phyloP scores from a whole-genome alignment of 2,888 invertebrate species.

The Rhamnusium bicolor region DNA sequence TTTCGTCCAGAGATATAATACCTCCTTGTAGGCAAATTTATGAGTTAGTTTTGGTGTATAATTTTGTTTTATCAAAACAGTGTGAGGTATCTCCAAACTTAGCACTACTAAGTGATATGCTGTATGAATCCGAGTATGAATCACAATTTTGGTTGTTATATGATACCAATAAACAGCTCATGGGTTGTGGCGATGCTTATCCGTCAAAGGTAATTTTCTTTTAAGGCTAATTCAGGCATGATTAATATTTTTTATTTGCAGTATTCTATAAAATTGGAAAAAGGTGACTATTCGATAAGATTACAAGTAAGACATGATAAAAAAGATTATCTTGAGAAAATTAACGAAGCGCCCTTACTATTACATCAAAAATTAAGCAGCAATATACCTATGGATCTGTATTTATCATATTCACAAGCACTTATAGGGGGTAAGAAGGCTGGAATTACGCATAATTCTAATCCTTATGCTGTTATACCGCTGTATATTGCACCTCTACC shows the following conservation, averaged over 20 bases:
- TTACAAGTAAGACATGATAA: slow-evolving; percentile 94
- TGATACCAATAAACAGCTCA: slow-evolving; percentile 89
- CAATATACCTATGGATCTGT: slow-evolving; percentile 84
- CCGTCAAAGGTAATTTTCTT: slow-evolving; percentile 79
- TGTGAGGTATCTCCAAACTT: slow-evolving; percentile 88
- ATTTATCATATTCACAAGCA: slow-evolving; percentile 80
- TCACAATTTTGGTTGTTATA: slow-evolving; percentile 98
- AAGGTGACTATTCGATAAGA: slow-evolving; percentile 93
- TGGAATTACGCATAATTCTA: slow-evolving; percentile 59
- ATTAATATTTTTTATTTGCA: slow-evolving; percentile 67
- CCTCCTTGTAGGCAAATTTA: slow-evolving; percentile 93
- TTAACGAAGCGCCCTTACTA: slow-evolving; percentile 84
- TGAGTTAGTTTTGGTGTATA: slow-evolving; percentile 90
- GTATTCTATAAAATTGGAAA: slow-evolving; percentile 92
- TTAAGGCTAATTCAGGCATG: background rate
- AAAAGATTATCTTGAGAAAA: slow-evolving; percentile 86
- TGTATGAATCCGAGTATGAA: slow-evolving; percentile 97
- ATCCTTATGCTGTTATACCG: slow-evolving; percentile 78
- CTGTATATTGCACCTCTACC: slow-evolving; percentile 85
- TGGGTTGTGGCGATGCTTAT: slow-evolving; percentile 92
- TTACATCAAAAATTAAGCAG: slow-evolving; percentile 84
- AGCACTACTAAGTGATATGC: slow-evolving; percentile 85
- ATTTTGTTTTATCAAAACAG: slow-evolving; percentile 85
- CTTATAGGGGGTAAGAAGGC: slow-evolving; percentile 85
- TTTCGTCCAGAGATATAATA: slow-evolving; percentile 88